These are phyloP conservation scores for Strongylocentrotus purpuratus DNA, from an alignment of 35 echinoderm and acorn worm genomes.

Conservation along the genomic window DNA sequence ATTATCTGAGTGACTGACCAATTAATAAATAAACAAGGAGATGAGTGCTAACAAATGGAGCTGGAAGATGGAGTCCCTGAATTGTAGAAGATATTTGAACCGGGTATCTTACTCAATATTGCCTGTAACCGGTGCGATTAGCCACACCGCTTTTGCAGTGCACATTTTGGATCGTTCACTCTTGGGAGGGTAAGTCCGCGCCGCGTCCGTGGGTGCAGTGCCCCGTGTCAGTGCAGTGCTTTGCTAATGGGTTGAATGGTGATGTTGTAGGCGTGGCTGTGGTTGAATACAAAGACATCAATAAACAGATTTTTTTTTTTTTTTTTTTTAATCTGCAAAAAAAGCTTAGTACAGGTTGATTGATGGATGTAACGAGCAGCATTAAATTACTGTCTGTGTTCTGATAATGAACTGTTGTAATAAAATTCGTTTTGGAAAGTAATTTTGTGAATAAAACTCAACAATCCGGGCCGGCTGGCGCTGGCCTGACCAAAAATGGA, in stretches of 20 bases:
- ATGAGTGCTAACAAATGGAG: neutral
- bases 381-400: too few relatives aligned
- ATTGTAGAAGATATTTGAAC: slow-evolving; percentile 59
- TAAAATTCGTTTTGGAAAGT: too few relatives aligned
- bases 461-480: too few relatives aligned
- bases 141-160: slow-evolving; percentile 84
- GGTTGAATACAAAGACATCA: too few relatives aligned
- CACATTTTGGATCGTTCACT: slow-evolving; percentile 83
- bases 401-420: too few relatives aligned
- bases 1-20: too few relatives aligned
- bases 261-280: neutral
- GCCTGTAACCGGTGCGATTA: slow-evolving; percentile 72
- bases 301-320: neutral
- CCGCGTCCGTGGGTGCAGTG: neutral
- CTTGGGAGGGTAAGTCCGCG: slow-evolving; percentile 65
- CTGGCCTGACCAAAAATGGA: too few relatives aligned
- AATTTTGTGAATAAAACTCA: too few relatives aligned
- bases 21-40: too few relatives aligned
- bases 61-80: neutral
- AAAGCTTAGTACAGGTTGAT: too few relatives aligned
- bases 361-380: too few relatives aligned
- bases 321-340: neutral
- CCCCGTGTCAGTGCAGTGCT: neutral
- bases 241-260: neutral
- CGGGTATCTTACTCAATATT: slow-evolving; percentile 64